Percentiles rank a stretch among this genome's conserved stretches.
Conservation (phyloP, 2,888 invertebrate genomes). For the Eristalinus aeneus region DNA sequence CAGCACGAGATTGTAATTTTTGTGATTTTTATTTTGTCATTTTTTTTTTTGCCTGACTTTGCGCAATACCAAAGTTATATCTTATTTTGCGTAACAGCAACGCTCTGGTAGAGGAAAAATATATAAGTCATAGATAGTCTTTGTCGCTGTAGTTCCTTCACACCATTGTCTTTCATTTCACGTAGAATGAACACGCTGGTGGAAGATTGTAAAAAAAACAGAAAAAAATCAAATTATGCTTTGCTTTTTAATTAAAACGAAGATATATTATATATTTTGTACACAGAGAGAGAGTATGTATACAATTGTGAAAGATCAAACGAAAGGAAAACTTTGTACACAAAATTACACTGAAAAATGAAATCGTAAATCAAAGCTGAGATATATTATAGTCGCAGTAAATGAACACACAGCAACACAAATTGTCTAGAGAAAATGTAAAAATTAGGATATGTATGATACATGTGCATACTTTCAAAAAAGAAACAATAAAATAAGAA, state of each 20-base stretch:
- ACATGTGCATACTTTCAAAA: slow-evolving; percentile 53
- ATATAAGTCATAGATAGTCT: neutral
- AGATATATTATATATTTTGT: slow-evolving; percentile 30
- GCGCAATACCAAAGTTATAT: neutral
- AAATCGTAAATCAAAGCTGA: slow-evolving; percentile 25
- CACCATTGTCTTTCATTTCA: neutral
- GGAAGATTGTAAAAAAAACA: neutral
- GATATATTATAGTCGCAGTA: slow-evolving; percentile 34
- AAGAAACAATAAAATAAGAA: slow-evolving; percentile 57
- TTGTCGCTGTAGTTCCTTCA: neutral
- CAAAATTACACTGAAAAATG: slow-evolving; percentile 16
- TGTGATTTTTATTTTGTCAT: neutral
- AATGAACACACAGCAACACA: slow-evolving; percentile 39
- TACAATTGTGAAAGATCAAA: neutral
- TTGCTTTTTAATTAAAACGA: slow-evolving; percentile 8
- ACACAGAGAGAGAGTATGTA: slow-evolving; percentile 10
- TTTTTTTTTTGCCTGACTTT: neutral
- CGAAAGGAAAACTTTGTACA: slow-evolving; percentile 2
- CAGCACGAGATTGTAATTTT: neutral
- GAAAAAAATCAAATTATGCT: neutral
- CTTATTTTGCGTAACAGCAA: slow-evolving; percentile 12
- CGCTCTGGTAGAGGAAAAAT: neutral
- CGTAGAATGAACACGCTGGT: neutral
- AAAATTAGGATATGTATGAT: slow-evolving; percentile 53
- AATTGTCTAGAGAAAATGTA: slow-evolving; percentile 63